Evolutionary conservation across 2,888 invertebrate genomes (phyloP), one percentile per base, ranked within the genome.

Genomic region (Euzetes globulus): DNA sequence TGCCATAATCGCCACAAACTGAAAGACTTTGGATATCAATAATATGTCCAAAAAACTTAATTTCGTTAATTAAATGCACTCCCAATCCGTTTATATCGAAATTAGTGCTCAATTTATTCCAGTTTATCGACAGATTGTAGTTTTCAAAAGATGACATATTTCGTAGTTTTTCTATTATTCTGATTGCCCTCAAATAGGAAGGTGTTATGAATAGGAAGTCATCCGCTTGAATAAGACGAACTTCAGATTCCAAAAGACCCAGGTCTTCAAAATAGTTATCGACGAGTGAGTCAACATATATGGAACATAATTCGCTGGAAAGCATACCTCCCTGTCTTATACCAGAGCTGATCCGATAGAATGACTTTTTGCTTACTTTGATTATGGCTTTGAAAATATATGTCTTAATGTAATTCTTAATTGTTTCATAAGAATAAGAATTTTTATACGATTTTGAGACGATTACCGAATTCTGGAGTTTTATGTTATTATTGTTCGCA

Each of bases 281-380:
- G 9, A 71, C 29, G 13, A 74, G 13, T 1, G 68, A 41, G 11
- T 52, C 68, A n/a, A 74, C 27, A 55, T 70, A 74, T 25, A 74
- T 52, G 0, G 71, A 74, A 37, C 74, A 71, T 17, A 74, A 33
- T 11, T 50, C 74, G n/a, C 71, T 74, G 11, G 74, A 74, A 19
- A 74, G 55, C 33, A 45, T 33, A 3, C 74, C 74, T 52, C 74
- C 74, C 68, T 74, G 74, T 25, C 70, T 29, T 58, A 74, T 71
- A 68, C 74, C 74, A 37, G n/a, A 55, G 17, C n/a, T 22, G 33
- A 74, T 52, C n/a, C 52, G 25, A 58, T 70, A 74, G 25, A n/a
- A 74, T 2, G 41, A 45, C 9, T 74, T 68, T 25, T 41, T 37
- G 11, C 55, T 41, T 9, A 19, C 15, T 47, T 65, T 45, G 29